Percentiles rank a stretch among this genome's conserved stretches.
Evolutionary conservation across 1,140 invertebrate genomes (phyloP).

Genomic region (Olivierus martensii): DNA sequence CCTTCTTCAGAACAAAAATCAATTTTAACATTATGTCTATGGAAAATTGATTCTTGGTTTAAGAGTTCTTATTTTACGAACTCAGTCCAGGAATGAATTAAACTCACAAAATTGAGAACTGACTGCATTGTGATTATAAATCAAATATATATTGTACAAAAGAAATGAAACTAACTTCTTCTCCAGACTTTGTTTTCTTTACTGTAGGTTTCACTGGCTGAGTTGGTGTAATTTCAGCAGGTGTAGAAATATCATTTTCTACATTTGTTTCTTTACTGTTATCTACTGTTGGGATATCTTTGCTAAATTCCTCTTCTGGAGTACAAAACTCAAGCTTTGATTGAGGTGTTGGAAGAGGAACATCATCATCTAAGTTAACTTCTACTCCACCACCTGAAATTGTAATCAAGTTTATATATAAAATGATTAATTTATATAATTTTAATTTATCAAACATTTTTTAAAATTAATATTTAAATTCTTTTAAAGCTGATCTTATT

Average conservation of each 20-base stretch:
- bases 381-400: constrained; percentile 23
- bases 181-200: constrained; percentile 1
- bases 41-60: background rate
- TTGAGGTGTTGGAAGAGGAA: background rate
- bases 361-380: constrained; percentile 18
- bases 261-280: too few relatives aligned
- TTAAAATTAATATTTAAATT: too few relatives aligned
- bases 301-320: constrained; percentile 15
- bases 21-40: background rate
- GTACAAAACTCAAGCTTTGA: constrained; percentile 15
- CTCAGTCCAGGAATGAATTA: background rate
- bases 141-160: too few relatives aligned
- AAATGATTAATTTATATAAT: too few relatives aligned
- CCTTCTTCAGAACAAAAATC: too few relatives aligned
- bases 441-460: too few relatives aligned
- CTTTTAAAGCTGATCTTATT: too few relatives aligned
- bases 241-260: background rate
- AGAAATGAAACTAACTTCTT: constrained; percentile 16
- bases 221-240: constrained; percentile 9
- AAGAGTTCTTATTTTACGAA: too few relatives aligned
- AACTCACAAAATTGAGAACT: too few relatives aligned
- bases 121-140: too few relatives aligned
- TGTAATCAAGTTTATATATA: too few relatives aligned
- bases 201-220: constrained; percentile 3
- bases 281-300: too few relatives aligned